Conservation (phyloP, 2,888 invertebrate species). For the Eupithecia inturbata region DNA sequence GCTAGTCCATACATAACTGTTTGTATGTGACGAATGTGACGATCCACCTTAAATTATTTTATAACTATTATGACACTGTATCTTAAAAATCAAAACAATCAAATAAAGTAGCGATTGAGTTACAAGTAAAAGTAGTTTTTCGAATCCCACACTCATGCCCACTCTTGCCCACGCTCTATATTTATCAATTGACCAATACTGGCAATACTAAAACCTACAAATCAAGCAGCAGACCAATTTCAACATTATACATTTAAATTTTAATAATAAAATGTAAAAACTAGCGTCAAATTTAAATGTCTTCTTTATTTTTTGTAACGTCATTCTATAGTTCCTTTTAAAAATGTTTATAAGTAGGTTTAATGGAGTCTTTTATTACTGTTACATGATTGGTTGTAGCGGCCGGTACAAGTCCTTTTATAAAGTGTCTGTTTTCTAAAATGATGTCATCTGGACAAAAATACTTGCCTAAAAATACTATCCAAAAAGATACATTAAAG, state of each 20-base stretch:
- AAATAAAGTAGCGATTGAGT: conserved; percentile 44
- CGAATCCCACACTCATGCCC: conserved; percentile 58
- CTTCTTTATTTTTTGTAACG: conserved; percentile 25
- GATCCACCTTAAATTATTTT: background rate
- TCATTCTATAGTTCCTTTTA: conserved; percentile 22
- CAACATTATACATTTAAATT: conserved; percentile 10
- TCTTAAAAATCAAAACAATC: background rate
- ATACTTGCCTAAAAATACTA: background rate
- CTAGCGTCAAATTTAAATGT: conserved; percentile 9
- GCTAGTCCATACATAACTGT: background rate
- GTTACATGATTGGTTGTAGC: conserved; percentile 34
- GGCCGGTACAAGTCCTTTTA: conserved; percentile 31
- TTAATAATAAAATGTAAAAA: background rate
- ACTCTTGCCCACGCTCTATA: conserved; percentile 49
- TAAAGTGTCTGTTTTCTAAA: conserved; percentile 23
- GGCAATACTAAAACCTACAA: conserved; percentile 51
- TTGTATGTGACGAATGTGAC: background rate
- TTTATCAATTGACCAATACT: conserved; percentile 69
- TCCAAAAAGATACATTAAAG: too few species aligned
- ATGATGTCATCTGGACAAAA: conserved; percentile 39
- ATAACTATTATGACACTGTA: background rate
- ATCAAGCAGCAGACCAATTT: conserved; percentile 16
- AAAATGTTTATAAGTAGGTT: conserved; percentile 13
- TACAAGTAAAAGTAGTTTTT: conserved; percentile 65
- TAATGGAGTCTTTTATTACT: conserved; percentile 24